Percentiles rank a stretch among this genome's conserved stretches.
These are phyloP conservation scores for Entosphenus tridentatus DNA, from an alignment of 2,113 vertebrate species.

Conservation along the genomic window DNA sequence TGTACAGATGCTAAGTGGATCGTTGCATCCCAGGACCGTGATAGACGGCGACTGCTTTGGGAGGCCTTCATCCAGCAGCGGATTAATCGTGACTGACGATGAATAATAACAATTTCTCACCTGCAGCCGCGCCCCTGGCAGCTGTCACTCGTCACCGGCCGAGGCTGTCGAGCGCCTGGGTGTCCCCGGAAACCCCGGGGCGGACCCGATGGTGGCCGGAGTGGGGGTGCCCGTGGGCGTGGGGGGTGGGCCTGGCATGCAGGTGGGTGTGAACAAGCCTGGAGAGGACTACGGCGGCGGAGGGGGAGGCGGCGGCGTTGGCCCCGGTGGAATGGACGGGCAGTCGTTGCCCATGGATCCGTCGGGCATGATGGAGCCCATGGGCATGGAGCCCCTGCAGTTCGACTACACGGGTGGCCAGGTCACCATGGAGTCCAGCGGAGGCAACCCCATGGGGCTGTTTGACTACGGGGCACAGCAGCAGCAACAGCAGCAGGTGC, in stretches of 20 bases:
- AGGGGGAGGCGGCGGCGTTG: background rate
- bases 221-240: background rate
- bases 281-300: background rate
- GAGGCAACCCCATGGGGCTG: slow-evolving; percentile 57
- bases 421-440: slow-evolving; percentile 77
- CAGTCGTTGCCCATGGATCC: slow-evolving; percentile 6
- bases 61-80: too few relatives aligned
- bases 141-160: slow-evolving; percentile 77
- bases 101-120: background rate
- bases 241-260: background rate
- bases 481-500: slow-evolving; percentile 41
- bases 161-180: slow-evolving; percentile 77
- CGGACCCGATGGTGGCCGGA: background rate
- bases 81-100: too few relatives aligned
- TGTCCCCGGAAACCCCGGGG: slow-evolving; percentile 28
- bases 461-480: slow-evolving; percentile 95
- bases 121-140: slow-evolving; percentile 65
- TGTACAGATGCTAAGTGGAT: too few relatives aligned
- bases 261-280: background rate
- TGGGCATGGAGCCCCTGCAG: slow-evolving; percentile 71
- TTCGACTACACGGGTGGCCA: slow-evolving; percentile 91
- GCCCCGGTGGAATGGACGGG: background rate
- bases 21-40: too few relatives aligned
- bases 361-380: slow-evolving; percentile 11
- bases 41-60: too few relatives aligned